Evolutionary conservation across 2,888 invertebrate genomes (phyloP).

Genomic region (Tenthredo scrophulariae): DNA sequence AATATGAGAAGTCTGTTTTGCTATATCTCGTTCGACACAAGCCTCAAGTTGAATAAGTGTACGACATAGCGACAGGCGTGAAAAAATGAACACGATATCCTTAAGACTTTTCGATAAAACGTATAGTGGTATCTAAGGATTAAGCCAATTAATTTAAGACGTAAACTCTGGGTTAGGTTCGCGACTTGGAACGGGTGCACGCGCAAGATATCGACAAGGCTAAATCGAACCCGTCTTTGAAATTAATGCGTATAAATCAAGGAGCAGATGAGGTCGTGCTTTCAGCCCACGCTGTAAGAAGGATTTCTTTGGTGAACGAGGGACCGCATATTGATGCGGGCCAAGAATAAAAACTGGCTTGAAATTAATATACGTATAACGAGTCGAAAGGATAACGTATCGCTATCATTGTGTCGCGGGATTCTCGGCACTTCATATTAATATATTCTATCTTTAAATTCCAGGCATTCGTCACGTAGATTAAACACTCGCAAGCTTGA

Average conservation of each 20-base stretch:
- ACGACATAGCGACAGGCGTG: not conserved
- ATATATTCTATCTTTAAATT: conserved; percentile 2
- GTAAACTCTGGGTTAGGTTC: conserved; percentile 16
- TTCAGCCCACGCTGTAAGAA: not conserved
- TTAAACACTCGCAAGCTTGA: conserved; percentile 17
- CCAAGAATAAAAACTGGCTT: not conserved
- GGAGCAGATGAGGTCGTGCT: conserved; percentile 49
- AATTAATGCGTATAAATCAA: conserved; percentile 66
- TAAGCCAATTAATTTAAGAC: conserved; percentile 45
- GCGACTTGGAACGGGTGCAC: conserved; percentile 9
- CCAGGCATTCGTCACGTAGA: not conserved
- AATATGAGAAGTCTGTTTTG: not conserved
- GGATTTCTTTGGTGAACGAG: conserved; percentile 38
- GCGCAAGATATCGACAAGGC: conserved; percentile 53
- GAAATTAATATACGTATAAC: conserved; percentile 16
- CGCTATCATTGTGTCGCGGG: not conserved
- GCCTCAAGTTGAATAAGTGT: not conserved
- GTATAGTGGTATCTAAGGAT: conserved; percentile 5
- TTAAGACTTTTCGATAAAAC: conserved; percentile 27
- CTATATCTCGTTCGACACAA: not conserved
- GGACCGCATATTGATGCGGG: conserved; percentile 26
- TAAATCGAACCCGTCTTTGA: conserved; percentile 61
- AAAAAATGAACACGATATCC: conserved; percentile 24
- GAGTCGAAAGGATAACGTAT: conserved; percentile 1
- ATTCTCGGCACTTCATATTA: not conserved